Base-by-base conservation (phyloP, 2,797 vertebrate genomes). In the Muscicapa striata region DNA sequence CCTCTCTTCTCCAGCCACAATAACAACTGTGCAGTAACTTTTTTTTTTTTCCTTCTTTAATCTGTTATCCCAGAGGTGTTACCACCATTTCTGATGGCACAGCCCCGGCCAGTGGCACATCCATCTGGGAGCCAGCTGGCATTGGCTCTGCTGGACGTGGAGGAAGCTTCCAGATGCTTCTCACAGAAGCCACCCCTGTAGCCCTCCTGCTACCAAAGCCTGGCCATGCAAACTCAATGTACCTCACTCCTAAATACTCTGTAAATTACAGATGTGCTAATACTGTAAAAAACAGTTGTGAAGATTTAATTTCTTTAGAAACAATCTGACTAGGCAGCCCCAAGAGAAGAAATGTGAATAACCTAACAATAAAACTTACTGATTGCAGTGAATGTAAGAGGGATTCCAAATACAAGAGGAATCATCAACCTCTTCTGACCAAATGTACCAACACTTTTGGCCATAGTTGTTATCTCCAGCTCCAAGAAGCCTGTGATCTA, bases 1-100 rank as follows among this genome's bases (percentile, higher is more conserved):
- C 15, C 1, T 1, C 22, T 75, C 23, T 19, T 59, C 54, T 76
- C 15, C 1, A 0, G 16, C 9, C 1, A 1, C 23, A 68, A 14
- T 15, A 54, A 21, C 9, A 62, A 15, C 7, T 40, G 11, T 11
- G 4, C 13, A 30, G 24, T 54, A 46, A 30, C 7, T 7, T 21
- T n/a, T n/a, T n/a, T 48, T 26, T 38, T 21, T 57, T 19, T 22
- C 3, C 11, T 49, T 30, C 41, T 49, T 49, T 18, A 49, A 49
- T 58, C 62, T 30, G 10, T 58, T 58, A 36, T 74, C 9, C 43
- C 61, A 26, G 21, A 18, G 24, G 11, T 0, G 0, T 30, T 34
- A 3, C 30, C 48, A 41, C 4, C 9, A 41, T 55, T 54, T 62
- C 30, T 22, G 9, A 32, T 18, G 21, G 48, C 30, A 30, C 48